Evolutionary conservation across 2,888 invertebrate genomes (phyloP).

Genomic region (Coelogynopora nodosa): DNA sequence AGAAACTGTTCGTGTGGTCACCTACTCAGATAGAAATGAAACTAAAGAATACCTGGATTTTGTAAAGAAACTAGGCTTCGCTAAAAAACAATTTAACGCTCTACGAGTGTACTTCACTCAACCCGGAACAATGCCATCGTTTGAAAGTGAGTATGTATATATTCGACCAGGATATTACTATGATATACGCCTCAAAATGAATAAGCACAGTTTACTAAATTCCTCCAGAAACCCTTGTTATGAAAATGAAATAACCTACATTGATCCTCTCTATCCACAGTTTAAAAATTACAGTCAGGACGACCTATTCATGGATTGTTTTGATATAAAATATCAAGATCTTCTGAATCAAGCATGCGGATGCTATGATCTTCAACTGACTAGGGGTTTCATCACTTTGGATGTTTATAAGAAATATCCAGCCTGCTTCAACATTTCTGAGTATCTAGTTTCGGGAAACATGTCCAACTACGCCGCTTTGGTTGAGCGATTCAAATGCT

Average conservation of each 20-base stretch:
- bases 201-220: not conserved
- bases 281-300: too few relatives aligned
- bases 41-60: too few relatives aligned
- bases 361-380: not conserved
- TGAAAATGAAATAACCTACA: not conserved
- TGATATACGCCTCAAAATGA: not conserved
- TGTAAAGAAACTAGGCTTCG: too few relatives aligned
- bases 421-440: not conserved
- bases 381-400: not conserved
- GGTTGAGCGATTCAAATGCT: not conserved
- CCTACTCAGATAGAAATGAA: too few relatives aligned
- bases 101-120: not conserved
- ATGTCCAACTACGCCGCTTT: not conserved
- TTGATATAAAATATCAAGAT: conserved; percentile 4
- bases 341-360: not conserved
- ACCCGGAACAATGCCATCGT: not conserved
- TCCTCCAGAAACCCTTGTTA: not conserved
- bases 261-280: not conserved
- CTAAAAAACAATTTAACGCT: too few relatives aligned
- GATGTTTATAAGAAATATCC: not conserved
- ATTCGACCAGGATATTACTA: not conserved
- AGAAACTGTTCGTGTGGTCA: too few relatives aligned
- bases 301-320: not conserved
- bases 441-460: not conserved
- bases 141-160: not conserved